Percentiles rank a stretch among this genome's conserved stretches.
phyloP scores from a whole-genome alignment of 2,888 invertebrate species.

The Andrena bicolor region DNA sequence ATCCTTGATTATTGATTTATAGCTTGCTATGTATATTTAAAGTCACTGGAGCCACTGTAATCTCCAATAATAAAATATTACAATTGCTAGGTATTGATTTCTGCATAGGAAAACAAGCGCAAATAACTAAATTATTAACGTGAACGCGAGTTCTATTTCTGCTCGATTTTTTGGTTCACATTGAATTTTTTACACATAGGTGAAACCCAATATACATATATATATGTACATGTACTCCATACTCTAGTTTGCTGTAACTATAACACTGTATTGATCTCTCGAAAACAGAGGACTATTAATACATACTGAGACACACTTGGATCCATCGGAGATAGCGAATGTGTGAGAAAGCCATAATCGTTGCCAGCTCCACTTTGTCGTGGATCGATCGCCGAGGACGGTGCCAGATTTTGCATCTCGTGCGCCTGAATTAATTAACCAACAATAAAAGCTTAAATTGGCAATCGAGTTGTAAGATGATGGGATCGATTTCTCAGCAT shows the following conservation, averaged over 20 bases:
- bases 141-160: too few species aligned
- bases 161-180: too few species aligned
- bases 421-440: constrained; percentile 45
- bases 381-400: constrained; percentile 50
- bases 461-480: constrained; percentile 20
- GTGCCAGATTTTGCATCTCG: constrained; percentile 42
- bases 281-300: background rate
- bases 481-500: constrained; percentile 4
- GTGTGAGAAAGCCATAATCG: constrained; percentile 42
- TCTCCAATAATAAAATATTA: too few species aligned
- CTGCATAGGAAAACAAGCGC: too few species aligned
- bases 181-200: too few species aligned
- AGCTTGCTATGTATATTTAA: too few species aligned
- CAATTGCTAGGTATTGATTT: too few species aligned
- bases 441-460: constrained; percentile 26
- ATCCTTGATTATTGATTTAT: too few species aligned
- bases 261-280: constrained; percentile 5
- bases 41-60: too few species aligned
- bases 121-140: too few species aligned
- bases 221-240: too few species aligned
- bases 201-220: too few species aligned
- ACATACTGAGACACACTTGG: background rate
- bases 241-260: background rate
- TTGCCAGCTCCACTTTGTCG: constrained; percentile 58
- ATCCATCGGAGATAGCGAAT: constrained; percentile 14